These are phyloP conservation scores for Liopterus haemorrhoidalis DNA, from an alignment of 2,888 invertebrate genomes.

Conservation along the genomic window DNA sequence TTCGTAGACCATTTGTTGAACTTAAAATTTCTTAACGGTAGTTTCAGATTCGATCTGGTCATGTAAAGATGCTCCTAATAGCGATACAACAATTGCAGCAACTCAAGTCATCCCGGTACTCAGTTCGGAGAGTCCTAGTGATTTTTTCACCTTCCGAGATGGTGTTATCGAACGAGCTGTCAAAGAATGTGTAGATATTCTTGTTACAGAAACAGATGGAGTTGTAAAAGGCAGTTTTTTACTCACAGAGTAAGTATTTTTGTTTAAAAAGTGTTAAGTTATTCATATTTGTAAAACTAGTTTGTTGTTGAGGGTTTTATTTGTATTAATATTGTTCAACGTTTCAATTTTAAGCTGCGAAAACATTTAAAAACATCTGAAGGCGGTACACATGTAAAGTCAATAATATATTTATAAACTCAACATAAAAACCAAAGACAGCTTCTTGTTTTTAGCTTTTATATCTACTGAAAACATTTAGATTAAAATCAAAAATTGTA, in stretches of 20 bases:
- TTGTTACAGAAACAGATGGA: slow-evolving; percentile 63
- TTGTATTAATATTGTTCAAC: too few species aligned
- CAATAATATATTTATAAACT: too few species aligned
- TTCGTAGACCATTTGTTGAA: not conserved
- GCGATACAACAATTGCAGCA: slow-evolving; percentile 30
- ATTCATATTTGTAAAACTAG: too few species aligned
- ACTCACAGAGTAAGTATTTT: slow-evolving; percentile 65
- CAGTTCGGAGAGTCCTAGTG: slow-evolving; percentile 56
- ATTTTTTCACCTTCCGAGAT: slow-evolving; percentile 67
- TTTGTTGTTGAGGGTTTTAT: too few species aligned
- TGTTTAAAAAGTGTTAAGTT: slow-evolving; percentile 1
- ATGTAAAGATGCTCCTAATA: slow-evolving; percentile 34
- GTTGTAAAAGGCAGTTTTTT: slow-evolving; percentile 70
- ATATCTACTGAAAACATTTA: too few species aligned
- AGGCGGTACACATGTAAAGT: too few species aligned
- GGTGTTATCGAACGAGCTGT: slow-evolving; percentile 69
- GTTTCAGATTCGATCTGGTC: slow-evolving; percentile 41
- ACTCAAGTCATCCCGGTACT: slow-evolving; percentile 46
- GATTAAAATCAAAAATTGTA: too few species aligned
- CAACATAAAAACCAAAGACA: too few species aligned
- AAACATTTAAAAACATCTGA: too few species aligned
- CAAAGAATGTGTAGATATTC: slow-evolving; percentile 59
- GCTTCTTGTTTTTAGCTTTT: too few species aligned
- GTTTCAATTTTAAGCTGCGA: too few species aligned
- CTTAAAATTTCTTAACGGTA: slow-evolving; percentile 24